Evolutionary conservation across 1,140 invertebrate species (phyloP).

Genomic region (Plectrocnemia conspersa): DNA sequence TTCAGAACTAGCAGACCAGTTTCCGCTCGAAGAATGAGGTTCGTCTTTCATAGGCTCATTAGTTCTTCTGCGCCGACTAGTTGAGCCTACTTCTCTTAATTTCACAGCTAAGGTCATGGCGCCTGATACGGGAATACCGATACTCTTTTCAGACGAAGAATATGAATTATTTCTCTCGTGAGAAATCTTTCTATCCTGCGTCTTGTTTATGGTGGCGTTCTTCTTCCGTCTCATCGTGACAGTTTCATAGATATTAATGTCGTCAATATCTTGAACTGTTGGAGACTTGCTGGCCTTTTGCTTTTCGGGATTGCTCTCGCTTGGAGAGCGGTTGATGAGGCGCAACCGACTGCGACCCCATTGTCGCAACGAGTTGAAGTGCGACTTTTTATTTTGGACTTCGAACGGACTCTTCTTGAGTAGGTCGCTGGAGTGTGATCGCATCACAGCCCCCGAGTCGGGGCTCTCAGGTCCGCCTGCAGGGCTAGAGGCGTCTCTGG

Average conservation of each 20-base stretch:
- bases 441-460: constrained; percentile 47
- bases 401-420: constrained; percentile 59
- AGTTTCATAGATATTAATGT: constrained; percentile 60
- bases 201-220: constrained; percentile 41
- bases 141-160: constrained; percentile 65
- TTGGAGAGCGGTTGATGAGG: constrained; percentile 61
- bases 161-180: constrained; percentile 72
- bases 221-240: constrained; percentile 55
- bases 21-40: constrained; percentile 83
- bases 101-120: constrained; percentile 62
- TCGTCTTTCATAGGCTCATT: constrained; percentile 61
- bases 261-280: constrained; percentile 49
- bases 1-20: constrained; percentile 89
- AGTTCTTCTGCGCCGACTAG: constrained; percentile 54
- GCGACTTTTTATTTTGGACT: constrained; percentile 60
- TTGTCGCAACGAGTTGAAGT: constrained; percentile 75
- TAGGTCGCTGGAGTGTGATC: constrained; percentile 65
- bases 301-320: constrained; percentile 48
- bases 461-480: constrained; percentile 54
- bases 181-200: constrained; percentile 50
- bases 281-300: constrained; percentile 41
- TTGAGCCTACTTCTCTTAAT: constrained; percentile 63
- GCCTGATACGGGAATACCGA: constrained; percentile 53
- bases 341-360: constrained; percentile 75
- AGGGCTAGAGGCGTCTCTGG: constrained; percentile 56